Base-by-base conservation (phyloP, 2,797 vertebrate genomes). In the Parauchenoglanis ngamensis region DNA sequence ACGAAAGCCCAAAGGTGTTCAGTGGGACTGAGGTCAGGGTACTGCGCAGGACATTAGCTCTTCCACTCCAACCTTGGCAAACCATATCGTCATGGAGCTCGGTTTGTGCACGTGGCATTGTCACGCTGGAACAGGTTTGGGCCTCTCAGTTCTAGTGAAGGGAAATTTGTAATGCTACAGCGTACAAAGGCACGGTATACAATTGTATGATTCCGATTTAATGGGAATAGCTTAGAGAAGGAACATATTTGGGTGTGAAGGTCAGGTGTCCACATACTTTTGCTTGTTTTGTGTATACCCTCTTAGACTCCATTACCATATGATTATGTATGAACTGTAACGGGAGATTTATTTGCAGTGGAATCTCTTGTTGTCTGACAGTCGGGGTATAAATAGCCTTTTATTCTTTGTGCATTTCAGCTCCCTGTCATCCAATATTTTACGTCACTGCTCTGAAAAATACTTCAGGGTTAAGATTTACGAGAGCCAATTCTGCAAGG, bases 361-460 rank as follows among this genome's bases (percentile, higher is more conserved):
- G 10, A 79, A 35, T 57, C 11, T 57, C 17, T 12, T 56, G 31
- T 44, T 61, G 19, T 40, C 54, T 59, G 56, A 79, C 21, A 40
- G 10, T 40, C 21, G 13, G 10, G 12, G 35, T 61, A 44, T 63
- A n/a, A 81, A n/a, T 78, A 19, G n/a, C 19, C 59, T 63, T 85
- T 49, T 65, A 77, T 52, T 63, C 35, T 54, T 85, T 52, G 72
- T 49, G 25, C 21, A 61, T 63, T 19, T 56, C 84, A 85, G 56
- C 17, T 31, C n/a, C 56, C 31, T 59, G 78, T 10, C 57, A 65
- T 31, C n/a, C 40, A 65, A 54, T 44, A 76, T 54, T 65, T 79
- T n/a, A 57, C 3, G 11, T 57, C 75, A 35, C 78, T 35, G 40
- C 17, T 40, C 35, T 85, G 57, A 76, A 76, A 85, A 76, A 59